phyloP scores from a whole-genome alignment of 2,888 invertebrate genomes.

The Lycaena phlaeas region DNA sequence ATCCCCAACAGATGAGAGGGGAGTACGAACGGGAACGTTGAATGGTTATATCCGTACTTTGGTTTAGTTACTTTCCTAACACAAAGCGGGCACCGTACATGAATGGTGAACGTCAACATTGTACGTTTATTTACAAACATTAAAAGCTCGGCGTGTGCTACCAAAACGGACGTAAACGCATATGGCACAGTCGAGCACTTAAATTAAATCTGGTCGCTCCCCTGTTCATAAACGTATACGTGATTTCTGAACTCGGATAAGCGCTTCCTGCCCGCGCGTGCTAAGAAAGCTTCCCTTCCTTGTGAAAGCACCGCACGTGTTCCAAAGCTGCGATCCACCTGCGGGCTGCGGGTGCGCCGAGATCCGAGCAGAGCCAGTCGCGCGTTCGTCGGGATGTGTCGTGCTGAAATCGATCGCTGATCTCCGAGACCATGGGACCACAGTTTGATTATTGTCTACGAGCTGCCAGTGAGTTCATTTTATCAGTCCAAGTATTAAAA shows the following conservation, averaged over 20 bases:
- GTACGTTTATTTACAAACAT: slow-evolving; percentile 65
- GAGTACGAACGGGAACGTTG: background rate
- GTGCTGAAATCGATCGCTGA: slow-evolving; percentile 30
- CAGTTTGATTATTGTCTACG: slow-evolving; percentile 66
- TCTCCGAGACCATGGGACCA: slow-evolving; percentile 49
- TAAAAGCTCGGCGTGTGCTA: slow-evolving; percentile 40
- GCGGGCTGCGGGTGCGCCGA: slow-evolving; percentile 51
- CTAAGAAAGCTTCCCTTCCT: slow-evolving; percentile 41
- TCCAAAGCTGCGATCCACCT: slow-evolving; percentile 40
- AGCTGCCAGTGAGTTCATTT: slow-evolving; percentile 54
- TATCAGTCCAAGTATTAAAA: no score
- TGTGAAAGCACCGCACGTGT: slow-evolving; percentile 61
- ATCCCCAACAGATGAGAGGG: no score
- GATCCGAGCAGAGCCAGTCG: slow-evolving; percentile 44
- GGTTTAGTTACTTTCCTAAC: slow-evolving; percentile 9
- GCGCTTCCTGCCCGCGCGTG: slow-evolving; percentile 45
- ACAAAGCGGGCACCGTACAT: slow-evolving; percentile 31
- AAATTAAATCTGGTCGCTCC: slow-evolving; percentile 46
- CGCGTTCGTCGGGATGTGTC: slow-evolving; percentile 61
- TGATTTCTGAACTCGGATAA: slow-evolving; percentile 22
- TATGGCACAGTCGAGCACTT: slow-evolving; percentile 30
- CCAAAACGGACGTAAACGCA: slow-evolving; percentile 38
- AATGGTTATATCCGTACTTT: background rate
- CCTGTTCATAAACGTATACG: slow-evolving; percentile 24
- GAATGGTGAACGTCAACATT: slow-evolving; percentile 47